Conservation (phyloP, 2,888 invertebrate genomes). For the Amphiduros pacificus region DNA sequence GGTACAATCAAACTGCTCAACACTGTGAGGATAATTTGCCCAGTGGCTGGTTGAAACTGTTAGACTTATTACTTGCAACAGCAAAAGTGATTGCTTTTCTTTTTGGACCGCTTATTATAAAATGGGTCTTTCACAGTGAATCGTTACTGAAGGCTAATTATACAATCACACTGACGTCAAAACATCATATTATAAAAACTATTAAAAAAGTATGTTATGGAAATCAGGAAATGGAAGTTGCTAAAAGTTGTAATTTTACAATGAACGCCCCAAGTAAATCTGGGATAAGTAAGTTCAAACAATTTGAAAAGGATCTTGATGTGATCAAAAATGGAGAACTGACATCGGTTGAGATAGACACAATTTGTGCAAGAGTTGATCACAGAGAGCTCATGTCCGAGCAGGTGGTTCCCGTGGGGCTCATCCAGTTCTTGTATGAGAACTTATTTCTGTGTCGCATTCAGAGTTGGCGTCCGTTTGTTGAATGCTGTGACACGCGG, state of each 20-base stretch:
- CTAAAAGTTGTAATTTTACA: no score
- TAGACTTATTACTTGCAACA: constrained; percentile 42
- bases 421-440: constrained; percentile 25
- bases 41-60: constrained; percentile 44
- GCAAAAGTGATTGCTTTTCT: constrained; percentile 48
- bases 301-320: no score
- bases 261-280: not conserved
- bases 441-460: constrained; percentile 27
- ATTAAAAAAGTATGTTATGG: constrained; percentile 25
- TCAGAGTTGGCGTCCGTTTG: constrained; percentile 25
- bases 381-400: constrained; percentile 29
- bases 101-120: constrained; percentile 47
- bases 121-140: constrained; percentile 45
- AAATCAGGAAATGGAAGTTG: no score
- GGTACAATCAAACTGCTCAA: constrained; percentile 25
- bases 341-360: no score
- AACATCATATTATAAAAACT: constrained; percentile 3
- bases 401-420: constrained; percentile 27
- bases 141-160: constrained; percentile 49
- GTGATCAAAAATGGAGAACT: no score
- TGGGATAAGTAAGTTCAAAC: no score
- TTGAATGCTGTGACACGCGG: constrained; percentile 30
- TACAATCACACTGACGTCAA: constrained; percentile 34
- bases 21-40: constrained; percentile 39
- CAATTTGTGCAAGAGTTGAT: no score